Conservation (phyloP, 2,113 vertebrate species). For the Petroica traversi region DNA sequence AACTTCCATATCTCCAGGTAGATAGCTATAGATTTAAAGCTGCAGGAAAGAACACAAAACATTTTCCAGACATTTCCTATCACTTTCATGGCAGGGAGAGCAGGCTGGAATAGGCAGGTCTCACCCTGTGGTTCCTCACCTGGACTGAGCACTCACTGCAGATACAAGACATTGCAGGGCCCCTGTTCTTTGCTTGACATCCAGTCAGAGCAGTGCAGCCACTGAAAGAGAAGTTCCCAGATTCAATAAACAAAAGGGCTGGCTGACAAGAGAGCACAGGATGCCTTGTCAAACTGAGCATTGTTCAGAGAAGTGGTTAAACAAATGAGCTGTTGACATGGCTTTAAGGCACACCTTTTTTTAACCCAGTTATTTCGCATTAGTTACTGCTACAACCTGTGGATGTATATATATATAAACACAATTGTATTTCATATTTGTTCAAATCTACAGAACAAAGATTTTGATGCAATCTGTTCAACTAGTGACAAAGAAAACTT, state of each 20-base stretch:
- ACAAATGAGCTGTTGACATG: not conserved
- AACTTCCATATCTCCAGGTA: not conserved
- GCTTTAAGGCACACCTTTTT: not conserved
- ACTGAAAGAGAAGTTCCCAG: not conserved
- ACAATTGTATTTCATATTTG: not conserved
- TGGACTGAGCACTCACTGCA: not conserved
- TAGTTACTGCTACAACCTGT: not conserved
- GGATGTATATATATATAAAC: not conserved
- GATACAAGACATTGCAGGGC: not conserved
- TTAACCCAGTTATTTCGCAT: not conserved
- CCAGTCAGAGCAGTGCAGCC: not conserved
- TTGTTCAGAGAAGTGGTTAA: not conserved
- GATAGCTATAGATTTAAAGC: not conserved
- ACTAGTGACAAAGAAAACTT: not conserved
- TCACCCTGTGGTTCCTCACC: not conserved
- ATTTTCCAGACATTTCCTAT: not conserved
- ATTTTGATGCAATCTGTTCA: not conserved
- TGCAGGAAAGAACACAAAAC: not conserved
- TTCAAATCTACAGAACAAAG: not conserved
- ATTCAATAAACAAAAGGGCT: not conserved
- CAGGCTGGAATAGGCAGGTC: not conserved
- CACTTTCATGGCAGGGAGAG: not conserved
- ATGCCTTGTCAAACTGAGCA: not conserved
- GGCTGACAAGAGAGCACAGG: not conserved
- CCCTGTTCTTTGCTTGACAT: not conserved